Base-by-base conservation (phyloP, 2,888 invertebrate species). In the Pyrrhia umbra region DNA sequence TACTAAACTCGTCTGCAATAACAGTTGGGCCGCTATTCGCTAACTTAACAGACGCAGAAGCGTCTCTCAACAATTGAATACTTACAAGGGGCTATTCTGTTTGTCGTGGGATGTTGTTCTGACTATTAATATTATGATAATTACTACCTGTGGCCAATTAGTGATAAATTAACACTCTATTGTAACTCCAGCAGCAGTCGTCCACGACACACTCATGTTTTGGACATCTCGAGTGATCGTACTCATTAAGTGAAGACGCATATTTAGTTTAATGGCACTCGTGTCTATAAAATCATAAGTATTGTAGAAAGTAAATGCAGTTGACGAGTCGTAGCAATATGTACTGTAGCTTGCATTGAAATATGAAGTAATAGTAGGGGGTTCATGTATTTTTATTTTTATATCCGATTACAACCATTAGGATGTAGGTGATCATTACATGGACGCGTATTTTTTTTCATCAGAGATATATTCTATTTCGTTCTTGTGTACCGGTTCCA, bases 341-440 rank as follows among this genome's bases (percentile, higher is more conserved):
- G 82, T 81, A 76, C 62, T 75, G 77, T 85, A 85, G 82, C 70
- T 80, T 70, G 75, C 77, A 79, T 68, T 73, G 42, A 51, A 66
- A 68, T 80, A 78, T 78, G 67, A 75, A 77, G 57, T 82, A 77
- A 74, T 63, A 51, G 46, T 80, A 77, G 77, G 79, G 77, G 80
- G 80, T 80, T 85, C 87, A 85, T 85, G 83, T 91, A 91, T 93
- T 92, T 92, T 92, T 92, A 92, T 92, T 92, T 93, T 93, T 93
- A 92, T 93, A 93, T 92, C 85, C 81, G 86, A 85, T 85, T 83
- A 84, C 70, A 80, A 82, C 82, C 79, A 83, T 77, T 88, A 88
- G 83, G 82, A 82, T 77, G 74, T 86, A 86, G 87, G 82, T 83
- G 77, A 72, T 80, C 80, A 84, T 85, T 84, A 84, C 80, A 85